Conservation (phyloP, 2,113 vertebrate species). For the Picathartes gymnocephalus region DNA sequence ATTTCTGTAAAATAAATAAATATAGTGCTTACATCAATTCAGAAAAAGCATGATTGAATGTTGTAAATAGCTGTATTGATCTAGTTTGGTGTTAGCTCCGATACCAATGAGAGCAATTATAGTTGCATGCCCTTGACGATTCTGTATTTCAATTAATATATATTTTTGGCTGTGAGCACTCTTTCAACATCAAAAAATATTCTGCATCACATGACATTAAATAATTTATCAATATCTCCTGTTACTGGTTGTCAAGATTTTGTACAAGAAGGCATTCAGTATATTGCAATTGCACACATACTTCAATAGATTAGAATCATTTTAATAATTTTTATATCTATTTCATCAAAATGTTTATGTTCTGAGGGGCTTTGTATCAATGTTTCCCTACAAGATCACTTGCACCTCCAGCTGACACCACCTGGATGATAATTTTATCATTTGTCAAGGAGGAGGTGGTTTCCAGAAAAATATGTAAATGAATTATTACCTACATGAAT, state of each 20-base stretch:
- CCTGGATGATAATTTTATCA: not conserved
- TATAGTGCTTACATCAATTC: not conserved
- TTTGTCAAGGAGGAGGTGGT: not conserved
- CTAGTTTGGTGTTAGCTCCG: not conserved
- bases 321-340: not conserved
- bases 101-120: not conserved
- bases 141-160: fast-evolving
- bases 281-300: not conserved
- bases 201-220: not conserved
- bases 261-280: not conserved
- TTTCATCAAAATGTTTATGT: not conserved
- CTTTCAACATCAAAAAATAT: not conserved
- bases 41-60: not conserved
- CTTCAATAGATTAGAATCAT: not conserved
- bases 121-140: not conserved
- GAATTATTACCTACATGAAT: not conserved
- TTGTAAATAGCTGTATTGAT: not conserved
- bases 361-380: not conserved
- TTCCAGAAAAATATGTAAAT: not conserved
- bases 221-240: not conserved
- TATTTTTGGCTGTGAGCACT: not conserved
- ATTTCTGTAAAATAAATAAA: not conserved
- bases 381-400: not conserved
- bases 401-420: not conserved
- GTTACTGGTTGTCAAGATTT: not conserved